These are phyloP conservation scores for Phocoena phocoena DNA, from an alignment of 2,113 vertebrate genomes.

Conservation along the genomic window DNA sequence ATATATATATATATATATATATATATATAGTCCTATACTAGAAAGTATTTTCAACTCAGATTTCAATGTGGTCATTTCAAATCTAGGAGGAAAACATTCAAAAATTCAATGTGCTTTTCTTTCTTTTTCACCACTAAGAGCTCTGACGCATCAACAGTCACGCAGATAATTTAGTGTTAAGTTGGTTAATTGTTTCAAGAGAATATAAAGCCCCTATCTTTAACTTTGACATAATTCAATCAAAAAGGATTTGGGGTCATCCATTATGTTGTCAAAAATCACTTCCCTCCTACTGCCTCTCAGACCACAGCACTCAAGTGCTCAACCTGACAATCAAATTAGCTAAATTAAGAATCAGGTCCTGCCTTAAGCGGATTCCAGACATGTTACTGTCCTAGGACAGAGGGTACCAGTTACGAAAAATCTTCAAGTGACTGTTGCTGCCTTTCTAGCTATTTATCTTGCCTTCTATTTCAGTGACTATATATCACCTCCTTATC, in stretches of 20 bases:
- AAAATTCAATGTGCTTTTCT: background rate
- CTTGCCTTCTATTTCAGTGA: conserved; percentile 31
- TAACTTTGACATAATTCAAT: conserved; percentile 62
- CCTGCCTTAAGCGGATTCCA: background rate
- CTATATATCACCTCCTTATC: background rate
- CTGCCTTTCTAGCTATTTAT: background rate
- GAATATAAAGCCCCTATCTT: conserved; percentile 46
- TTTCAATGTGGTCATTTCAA: conserved; percentile 47
- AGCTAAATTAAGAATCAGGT: background rate
- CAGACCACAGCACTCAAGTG: conserved; percentile 7
- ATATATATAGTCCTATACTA: conserved; percentile 14
- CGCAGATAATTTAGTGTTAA: conserved; percentile 44
- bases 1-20: background rate
- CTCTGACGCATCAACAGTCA: conserved; percentile 1
- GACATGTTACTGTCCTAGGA: background rate
- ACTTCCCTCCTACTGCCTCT: conserved; percentile 32
- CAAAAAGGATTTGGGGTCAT: conserved; percentile 51
- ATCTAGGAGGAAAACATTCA: conserved; percentile 52
- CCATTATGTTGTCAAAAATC: conserved; percentile 64
- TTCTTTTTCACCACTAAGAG: background rate
- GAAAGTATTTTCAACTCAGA: conserved; percentile 46
- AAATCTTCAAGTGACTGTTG: background rate
- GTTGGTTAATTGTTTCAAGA: conserved; percentile 63
- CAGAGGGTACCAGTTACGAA: background rate
- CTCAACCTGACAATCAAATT: conserved; percentile 22